A percentile compares a stretch with the other conserved stretches of the same genome.
Evolutionary conservation across 2,888 invertebrate genomes (phyloP).

Genomic region (Rugalucina vietnamica): DNA sequence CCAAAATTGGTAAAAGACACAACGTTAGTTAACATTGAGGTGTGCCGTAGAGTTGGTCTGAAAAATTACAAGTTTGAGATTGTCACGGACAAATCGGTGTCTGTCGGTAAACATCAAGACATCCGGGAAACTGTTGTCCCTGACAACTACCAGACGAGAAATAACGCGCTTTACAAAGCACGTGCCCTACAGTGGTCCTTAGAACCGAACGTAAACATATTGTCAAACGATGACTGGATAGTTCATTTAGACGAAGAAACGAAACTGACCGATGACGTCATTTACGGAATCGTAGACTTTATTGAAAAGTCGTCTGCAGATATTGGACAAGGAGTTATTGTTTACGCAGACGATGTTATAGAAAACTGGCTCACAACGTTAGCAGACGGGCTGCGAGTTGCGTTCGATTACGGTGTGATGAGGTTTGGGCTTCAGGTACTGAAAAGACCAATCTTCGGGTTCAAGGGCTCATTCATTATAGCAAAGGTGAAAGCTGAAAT

Average conservation of each 20-base stretch:
- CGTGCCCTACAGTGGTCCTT: slow-evolving; percentile 45
- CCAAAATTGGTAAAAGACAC: slow-evolving; percentile 59
- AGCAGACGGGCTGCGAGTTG: slow-evolving; percentile 37
- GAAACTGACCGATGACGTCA: slow-evolving; percentile 26
- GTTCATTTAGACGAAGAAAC: slow-evolving; percentile 54
- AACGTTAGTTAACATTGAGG: slow-evolving; percentile 37
- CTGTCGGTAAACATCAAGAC: neutral
- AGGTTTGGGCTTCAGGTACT: slow-evolving; percentile 36
- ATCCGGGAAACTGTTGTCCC: slow-evolving; percentile 41
- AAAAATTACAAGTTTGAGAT: slow-evolving; percentile 68
- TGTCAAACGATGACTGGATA: slow-evolving; percentile 50
- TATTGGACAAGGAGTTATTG: slow-evolving; percentile 55
- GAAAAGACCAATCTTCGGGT: slow-evolving; percentile 44
- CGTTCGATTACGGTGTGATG: slow-evolving; percentile 44
- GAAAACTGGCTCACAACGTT: slow-evolving; percentile 53
- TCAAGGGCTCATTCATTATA: slow-evolving; percentile 54
- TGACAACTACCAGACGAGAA: slow-evolving; percentile 30
- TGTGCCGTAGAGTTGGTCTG: slow-evolving; percentile 60
- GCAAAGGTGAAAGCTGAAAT: slow-evolving; percentile 39
- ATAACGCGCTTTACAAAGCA: slow-evolving; percentile 9
- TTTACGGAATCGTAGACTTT: slow-evolving; percentile 49
- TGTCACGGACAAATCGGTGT: slow-evolving; percentile 59
- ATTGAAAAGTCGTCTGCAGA: slow-evolving; percentile 33
- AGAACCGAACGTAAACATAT: slow-evolving; percentile 33
- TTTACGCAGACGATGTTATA: slow-evolving; percentile 36